These are phyloP conservation scores for Dysidea cf. avara DNA, from an alignment of 37 sponge, comb jelly and placozoan species.

Conservation along the genomic window DNA sequence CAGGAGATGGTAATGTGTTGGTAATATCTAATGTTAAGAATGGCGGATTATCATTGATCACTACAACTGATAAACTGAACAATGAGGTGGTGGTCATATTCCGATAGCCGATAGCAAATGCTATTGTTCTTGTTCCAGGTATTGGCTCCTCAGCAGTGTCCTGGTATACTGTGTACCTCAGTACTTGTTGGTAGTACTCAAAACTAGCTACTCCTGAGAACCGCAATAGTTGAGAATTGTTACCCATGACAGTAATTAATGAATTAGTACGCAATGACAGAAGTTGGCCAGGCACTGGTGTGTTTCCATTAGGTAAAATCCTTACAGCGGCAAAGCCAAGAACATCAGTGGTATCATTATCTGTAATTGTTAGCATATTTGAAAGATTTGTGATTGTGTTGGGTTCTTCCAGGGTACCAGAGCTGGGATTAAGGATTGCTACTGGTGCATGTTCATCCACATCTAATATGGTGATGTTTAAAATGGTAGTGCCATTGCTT, in stretches of 20 bases:
- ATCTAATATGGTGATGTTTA: conserved; percentile 45
- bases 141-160: conserved; percentile 46
- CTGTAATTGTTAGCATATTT: conserved; percentile 26
- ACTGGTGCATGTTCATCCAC: conserved; percentile 61
- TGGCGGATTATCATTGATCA: conserved; percentile 60
- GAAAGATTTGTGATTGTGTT: conserved; percentile 20
- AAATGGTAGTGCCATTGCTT: conserved; percentile 1
- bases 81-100: neutral
- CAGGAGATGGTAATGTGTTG: neutral
- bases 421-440: conserved; percentile 5
- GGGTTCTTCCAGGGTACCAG: conserved; percentile 26
- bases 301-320: neutral
- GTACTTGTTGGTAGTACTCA: conserved; percentile 1
- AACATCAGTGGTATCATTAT: conserved; percentile 29
- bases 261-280: neutral
- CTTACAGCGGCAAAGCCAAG: conserved; percentile 34
- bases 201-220: conserved; percentile 32
- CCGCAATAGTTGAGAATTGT: conserved; percentile 22
- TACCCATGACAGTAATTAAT: conserved; percentile 31
- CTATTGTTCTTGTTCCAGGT: neutral
- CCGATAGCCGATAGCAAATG: conserved; percentile 35
- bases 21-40: conserved; percentile 16
- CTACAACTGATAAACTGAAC: conserved; percentile 21
- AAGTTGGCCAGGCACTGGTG: conserved; percentile 14
- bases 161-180: conserved; percentile 31